Conservation (phyloP, 2,797 vertebrate species). For the Taeniopygia guttata region DNA sequence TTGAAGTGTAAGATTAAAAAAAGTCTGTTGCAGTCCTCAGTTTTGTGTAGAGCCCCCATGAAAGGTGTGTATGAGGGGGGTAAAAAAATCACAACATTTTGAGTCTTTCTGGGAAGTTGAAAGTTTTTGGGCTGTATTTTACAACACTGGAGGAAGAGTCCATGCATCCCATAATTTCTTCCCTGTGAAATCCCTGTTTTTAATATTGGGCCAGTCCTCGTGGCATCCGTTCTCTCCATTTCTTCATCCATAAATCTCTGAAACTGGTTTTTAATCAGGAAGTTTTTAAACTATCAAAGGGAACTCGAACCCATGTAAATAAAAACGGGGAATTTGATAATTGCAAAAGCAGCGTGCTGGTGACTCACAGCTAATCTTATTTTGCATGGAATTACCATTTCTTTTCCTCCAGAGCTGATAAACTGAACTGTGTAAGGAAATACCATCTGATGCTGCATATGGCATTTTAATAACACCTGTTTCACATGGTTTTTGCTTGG, state of each 20-base stretch:
- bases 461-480: constrained; percentile 9
- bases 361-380: background rate
- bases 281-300: background rate
- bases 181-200: background rate
- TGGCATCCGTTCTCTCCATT: background rate
- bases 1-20: background rate
- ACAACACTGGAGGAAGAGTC: accelerated
- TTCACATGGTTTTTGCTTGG: background rate
- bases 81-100: background rate
- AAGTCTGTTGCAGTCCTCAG: background rate
- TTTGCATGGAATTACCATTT: constrained; percentile 22
- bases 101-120: background rate
- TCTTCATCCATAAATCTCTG: background rate
- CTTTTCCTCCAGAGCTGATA: background rate
- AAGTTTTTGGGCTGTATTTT: background rate
- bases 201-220: background rate
- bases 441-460: constrained; percentile 33
- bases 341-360: background rate
- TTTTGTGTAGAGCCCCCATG: background rate
- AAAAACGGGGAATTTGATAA: background rate
- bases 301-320: background rate
- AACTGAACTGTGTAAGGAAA: background rate
- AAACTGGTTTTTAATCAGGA: background rate
- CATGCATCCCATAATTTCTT: background rate
- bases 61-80: background rate